Evolutionary conservation across 2,888 invertebrate species (phyloP).

Genomic region (Cryptus armator): DNA sequence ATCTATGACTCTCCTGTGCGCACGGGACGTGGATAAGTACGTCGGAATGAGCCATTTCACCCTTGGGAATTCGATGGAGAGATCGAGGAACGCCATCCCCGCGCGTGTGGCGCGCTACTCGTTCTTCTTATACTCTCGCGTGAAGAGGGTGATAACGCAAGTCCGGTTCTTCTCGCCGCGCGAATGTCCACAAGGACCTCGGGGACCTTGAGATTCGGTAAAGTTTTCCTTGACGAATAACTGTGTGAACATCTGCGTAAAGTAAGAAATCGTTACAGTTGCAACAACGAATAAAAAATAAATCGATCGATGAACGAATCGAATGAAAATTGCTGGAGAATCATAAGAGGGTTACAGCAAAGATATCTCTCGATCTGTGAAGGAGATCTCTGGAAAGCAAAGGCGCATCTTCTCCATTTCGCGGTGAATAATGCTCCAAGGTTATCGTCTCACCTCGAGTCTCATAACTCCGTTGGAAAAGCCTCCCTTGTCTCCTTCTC

Average conservation of each 20-base stretch:
- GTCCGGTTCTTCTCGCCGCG: conserved; percentile 43
- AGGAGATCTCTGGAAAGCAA: conserved; percentile 42
- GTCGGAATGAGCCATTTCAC: conserved; percentile 85
- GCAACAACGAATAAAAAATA: neutral
- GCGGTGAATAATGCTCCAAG: conserved; percentile 82
- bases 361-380: conserved; percentile 52
- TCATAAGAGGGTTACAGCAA: neutral
- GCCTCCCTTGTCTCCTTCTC: conserved; percentile 66
- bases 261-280: neutral
- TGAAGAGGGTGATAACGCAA: conserved; percentile 57
- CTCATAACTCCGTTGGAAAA: conserved; percentile 80
- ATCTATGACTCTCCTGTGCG: conserved; percentile 81
- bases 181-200: conserved; percentile 43
- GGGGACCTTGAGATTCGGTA: conserved; percentile 37
- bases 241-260: neutral
- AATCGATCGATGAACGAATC: neutral
- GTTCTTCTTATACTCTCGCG: conserved; percentile 57
- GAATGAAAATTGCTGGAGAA: neutral
- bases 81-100: conserved; percentile 66
- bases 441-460: conserved; percentile 83
- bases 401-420: conserved; percentile 59
- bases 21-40: conserved; percentile 83
- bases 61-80: conserved; percentile 83
- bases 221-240: conserved; percentile 1
- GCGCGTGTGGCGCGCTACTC: conserved; percentile 33